A percentile compares a stretch with the other conserved stretches of the same genome.
Conservation (phyloP, 2,113 vertebrate species). For the Bungarus multicinctus region DNA sequence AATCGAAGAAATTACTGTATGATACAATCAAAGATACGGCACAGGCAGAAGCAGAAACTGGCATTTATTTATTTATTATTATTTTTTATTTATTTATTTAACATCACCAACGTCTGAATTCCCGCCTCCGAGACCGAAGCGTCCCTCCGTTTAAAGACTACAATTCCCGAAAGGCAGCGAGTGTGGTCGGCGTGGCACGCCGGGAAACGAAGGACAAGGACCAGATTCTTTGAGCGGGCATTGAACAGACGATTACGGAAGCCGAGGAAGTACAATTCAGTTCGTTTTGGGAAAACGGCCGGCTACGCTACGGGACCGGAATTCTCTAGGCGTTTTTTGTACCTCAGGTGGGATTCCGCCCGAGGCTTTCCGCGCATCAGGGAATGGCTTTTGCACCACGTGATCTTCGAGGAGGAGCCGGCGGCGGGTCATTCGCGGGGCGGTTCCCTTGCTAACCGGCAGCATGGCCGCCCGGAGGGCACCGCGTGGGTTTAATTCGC, state of each 20-base stretch:
- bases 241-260: not conserved
- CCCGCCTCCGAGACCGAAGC: not conserved
- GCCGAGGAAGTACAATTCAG: not conserved
- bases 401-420: not conserved
- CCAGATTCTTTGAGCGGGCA: not conserved
- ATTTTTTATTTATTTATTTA: not conserved
- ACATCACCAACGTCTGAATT: not conserved
- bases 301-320: not conserved
- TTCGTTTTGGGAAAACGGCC: not conserved
- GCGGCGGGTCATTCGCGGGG: not conserved
- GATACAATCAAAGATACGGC: not conserved
- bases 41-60: not conserved
- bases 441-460: not conserved
- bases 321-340: not conserved
- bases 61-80: not conserved
- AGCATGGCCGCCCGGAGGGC: not conserved
- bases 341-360: not conserved
- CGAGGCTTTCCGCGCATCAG: not conserved
- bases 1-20: not conserved
- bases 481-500: not conserved
- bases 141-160: not conserved
- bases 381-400: not conserved
- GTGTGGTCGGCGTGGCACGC: not conserved
- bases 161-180: not conserved
- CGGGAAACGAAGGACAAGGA: conserved; percentile 4